Conservation (phyloP, 2,797 vertebrate genomes). For the Sciaenops ocellatus region DNA sequence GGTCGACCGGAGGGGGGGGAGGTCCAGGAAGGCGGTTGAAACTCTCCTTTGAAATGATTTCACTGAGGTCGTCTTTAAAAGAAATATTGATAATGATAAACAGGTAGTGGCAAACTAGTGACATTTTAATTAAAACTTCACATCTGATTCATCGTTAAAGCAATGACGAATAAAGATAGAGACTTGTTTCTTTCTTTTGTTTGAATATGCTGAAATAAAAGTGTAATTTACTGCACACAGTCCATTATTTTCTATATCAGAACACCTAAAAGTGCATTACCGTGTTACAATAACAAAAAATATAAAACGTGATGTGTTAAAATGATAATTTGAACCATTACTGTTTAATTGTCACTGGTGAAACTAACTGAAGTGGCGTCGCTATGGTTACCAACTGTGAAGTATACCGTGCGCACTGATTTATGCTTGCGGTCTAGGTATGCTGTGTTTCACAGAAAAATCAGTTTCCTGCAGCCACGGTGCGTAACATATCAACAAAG, state of each 20-base stretch:
- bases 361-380: not conserved
- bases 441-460: not conserved
- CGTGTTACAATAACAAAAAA: not conserved
- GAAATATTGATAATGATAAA: not conserved
- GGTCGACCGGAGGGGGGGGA: conserved; percentile 67
- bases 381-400: conserved; percentile 2
- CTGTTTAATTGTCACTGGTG: not conserved
- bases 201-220: not conserved
- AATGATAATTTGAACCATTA: not conserved
- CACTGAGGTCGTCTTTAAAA: conserved; percentile 79
- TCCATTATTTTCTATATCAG: not conserved
- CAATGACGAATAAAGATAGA: not conserved
- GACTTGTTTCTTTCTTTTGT: not conserved
- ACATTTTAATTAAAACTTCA: not conserved
- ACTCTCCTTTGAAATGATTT: conserved; percentile 71
- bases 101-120: not conserved
- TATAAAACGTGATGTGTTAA: not conserved
- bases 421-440: not conserved
- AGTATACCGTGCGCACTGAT: not conserved
- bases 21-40: conserved; percentile 59
- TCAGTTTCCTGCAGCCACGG: conserved; percentile 11
- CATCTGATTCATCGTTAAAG: not conserved
- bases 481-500: conserved; percentile 18
- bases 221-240: not conserved
- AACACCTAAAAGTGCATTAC: not conserved